phyloP scores from a whole-genome alignment of 2,113 vertebrate genomes.

The Rissa tridactyla region DNA sequence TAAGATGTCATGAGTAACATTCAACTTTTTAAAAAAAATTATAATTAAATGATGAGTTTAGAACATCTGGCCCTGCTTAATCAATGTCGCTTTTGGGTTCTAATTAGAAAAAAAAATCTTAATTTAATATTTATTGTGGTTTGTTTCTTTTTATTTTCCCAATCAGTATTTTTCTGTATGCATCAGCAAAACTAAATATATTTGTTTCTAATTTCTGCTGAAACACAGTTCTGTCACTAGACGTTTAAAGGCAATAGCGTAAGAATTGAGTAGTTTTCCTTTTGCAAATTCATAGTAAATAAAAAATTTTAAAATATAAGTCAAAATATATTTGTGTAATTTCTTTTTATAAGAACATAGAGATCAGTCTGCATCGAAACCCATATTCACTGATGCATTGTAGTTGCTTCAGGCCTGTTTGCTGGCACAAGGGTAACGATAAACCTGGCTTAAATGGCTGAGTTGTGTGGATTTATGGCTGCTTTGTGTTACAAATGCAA shows the following conservation, averaged over 20 bases:
- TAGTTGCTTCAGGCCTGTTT: neutral
- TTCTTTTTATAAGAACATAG: neutral
- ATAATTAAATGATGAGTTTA: neutral
- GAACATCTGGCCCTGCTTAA: neutral
- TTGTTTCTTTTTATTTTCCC: neutral
- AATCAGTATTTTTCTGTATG: neutral
- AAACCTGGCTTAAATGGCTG: neutral
- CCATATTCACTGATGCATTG: neutral
- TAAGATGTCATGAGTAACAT: neutral
- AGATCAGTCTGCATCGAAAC: neutral
- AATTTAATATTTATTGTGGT: neutral
- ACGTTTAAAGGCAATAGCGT: neutral
- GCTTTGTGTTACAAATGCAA: neutral
- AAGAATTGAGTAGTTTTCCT: neutral
- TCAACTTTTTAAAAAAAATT: neutral
- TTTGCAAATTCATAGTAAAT: neutral
- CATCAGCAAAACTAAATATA: neutral
- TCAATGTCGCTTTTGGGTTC: neutral
- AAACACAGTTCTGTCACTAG: neutral
- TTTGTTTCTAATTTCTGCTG: neutral
- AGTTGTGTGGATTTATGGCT: conserved; percentile 37
- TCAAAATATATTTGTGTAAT: neutral
- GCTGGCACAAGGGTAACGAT: neutral
- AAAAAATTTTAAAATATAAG: neutral
- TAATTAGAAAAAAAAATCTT: neutral